phyloP scores from a whole-genome alignment of 2,797 vertebrate genomes.

The Morus bassanus region DNA sequence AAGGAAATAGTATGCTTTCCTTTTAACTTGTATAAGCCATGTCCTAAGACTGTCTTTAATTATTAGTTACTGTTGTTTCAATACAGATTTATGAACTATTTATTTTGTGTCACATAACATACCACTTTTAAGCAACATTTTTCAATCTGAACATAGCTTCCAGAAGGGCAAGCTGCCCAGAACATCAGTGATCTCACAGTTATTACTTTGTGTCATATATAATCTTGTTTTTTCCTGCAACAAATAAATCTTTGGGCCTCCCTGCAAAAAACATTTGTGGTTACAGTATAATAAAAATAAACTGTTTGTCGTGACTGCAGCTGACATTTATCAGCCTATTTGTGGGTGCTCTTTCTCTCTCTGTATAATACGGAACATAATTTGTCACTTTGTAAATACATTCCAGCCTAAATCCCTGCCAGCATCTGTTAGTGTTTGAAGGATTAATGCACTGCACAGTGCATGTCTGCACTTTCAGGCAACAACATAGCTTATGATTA shows the following conservation, averaged over 20 bases:
- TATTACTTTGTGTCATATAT: constrained; percentile 82
- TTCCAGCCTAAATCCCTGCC: constrained; percentile 86
- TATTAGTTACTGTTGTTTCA: constrained; percentile 71
- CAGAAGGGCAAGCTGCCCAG: constrained; percentile 74
- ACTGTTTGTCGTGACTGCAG: constrained; percentile 84
- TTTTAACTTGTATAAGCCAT: constrained; percentile 14
- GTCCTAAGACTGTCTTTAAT: constrained; percentile 66
- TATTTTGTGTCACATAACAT: constrained; percentile 59
- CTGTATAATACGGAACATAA: constrained; percentile 87
- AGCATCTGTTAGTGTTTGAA: constrained; percentile 83
- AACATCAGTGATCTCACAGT: constrained; percentile 76
- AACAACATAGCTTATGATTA: constrained; percentile 64
- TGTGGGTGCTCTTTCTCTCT: constrained; percentile 87
- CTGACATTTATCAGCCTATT: constrained; percentile 92
- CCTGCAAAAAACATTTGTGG: constrained; percentile 79
- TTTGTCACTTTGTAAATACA: constrained; percentile 96
- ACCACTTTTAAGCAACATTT: constrained; percentile 57
- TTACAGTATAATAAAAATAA: constrained; percentile 86
- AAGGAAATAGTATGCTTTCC: constrained; percentile 39
- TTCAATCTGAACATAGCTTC: constrained; percentile 50
- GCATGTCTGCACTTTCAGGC: constrained; percentile 72
- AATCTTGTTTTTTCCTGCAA: constrained; percentile 78
- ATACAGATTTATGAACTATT: constrained; percentile 74
- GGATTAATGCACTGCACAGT: constrained; percentile 79
- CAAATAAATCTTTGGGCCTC: constrained; percentile 82